These are phyloP conservation scores for Mormyrops boulengeri DNA, from an alignment of 2,797 vertebrate species.

Conservation along the genomic window DNA sequence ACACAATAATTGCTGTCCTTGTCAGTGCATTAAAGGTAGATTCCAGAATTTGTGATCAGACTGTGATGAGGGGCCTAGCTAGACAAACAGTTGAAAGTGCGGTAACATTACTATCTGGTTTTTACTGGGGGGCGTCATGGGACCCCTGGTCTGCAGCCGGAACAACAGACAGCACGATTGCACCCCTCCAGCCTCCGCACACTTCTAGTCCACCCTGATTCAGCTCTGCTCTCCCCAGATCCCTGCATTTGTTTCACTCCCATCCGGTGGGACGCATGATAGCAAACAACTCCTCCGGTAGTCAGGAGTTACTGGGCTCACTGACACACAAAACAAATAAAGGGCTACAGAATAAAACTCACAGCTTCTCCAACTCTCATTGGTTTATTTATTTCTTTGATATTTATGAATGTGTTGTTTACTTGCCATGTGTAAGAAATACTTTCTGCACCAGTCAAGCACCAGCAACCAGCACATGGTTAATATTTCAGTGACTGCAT, in stretches of 20 bases:
- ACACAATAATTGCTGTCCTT: neutral
- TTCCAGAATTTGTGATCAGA: neutral
- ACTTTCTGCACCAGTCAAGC: neutral
- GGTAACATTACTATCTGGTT: neutral
- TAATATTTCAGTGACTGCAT: neutral
- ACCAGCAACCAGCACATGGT: neutral
- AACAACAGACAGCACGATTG: neutral
- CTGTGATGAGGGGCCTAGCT: neutral
- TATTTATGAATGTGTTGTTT: neutral
- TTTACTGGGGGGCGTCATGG: neutral
- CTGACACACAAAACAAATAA: neutral
- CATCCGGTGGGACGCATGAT: neutral
- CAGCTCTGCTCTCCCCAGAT: neutral
- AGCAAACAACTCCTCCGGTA: neutral
- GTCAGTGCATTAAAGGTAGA: neutral
- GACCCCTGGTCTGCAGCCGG: neutral
- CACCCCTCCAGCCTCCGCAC: neutral
- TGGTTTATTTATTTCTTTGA: neutral
- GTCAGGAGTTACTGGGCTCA: neutral
- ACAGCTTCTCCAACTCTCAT: neutral
- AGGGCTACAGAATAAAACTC: neutral
- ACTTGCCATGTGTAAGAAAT: neutral
- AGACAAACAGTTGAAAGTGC: neutral
- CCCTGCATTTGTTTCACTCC: neutral
- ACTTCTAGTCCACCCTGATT: neutral